phyloP scores from a whole-genome alignment of 2,888 invertebrate genomes.

The Saturnia japonica region DNA sequence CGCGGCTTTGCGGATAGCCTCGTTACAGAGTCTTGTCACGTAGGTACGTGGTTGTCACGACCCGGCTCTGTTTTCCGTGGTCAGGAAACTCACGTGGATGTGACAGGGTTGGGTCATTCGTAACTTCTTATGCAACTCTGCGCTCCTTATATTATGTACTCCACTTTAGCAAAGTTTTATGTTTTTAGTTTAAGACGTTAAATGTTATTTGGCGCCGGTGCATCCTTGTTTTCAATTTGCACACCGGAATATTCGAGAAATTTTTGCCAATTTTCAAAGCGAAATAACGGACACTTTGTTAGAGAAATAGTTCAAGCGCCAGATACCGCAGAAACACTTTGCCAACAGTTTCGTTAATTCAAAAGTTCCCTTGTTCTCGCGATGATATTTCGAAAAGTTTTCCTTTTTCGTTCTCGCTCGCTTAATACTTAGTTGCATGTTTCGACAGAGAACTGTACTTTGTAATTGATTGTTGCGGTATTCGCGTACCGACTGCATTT shows the following conservation, averaged over 20 bases:
- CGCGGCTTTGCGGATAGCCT: slow-evolving; percentile 25
- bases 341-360: slow-evolving; percentile 58
- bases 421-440: slow-evolving; percentile 39
- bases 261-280: slow-evolving; percentile 31
- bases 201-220: slow-evolving; percentile 28
- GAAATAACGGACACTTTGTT: slow-evolving; percentile 42
- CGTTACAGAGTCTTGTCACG: slow-evolving; percentile 60
- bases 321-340: slow-evolving; percentile 47
- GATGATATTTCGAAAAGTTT: slow-evolving; percentile 48
- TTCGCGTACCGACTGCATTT: not conserved
- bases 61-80: slow-evolving; percentile 58
- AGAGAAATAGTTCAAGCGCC: slow-evolving; percentile 41
- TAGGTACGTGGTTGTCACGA: slow-evolving; percentile 48
- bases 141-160: slow-evolving; percentile 34
- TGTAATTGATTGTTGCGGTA: slow-evolving; percentile 13
- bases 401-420: slow-evolving; percentile 41
- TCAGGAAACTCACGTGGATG: slow-evolving; percentile 56
- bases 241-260: slow-evolving; percentile 23
- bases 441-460: slow-evolving; percentile 33
- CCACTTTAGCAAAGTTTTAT: slow-evolving; percentile 10
- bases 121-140: slow-evolving; percentile 52
- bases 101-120: slow-evolving; percentile 32
- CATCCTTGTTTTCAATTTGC: slow-evolving; percentile 28
- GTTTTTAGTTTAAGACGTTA: slow-evolving; percentile 23
- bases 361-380: slow-evolving; percentile 50